Conservation (phyloP, 1,140 invertebrate genomes). For the Micrasema longulum region DNA sequence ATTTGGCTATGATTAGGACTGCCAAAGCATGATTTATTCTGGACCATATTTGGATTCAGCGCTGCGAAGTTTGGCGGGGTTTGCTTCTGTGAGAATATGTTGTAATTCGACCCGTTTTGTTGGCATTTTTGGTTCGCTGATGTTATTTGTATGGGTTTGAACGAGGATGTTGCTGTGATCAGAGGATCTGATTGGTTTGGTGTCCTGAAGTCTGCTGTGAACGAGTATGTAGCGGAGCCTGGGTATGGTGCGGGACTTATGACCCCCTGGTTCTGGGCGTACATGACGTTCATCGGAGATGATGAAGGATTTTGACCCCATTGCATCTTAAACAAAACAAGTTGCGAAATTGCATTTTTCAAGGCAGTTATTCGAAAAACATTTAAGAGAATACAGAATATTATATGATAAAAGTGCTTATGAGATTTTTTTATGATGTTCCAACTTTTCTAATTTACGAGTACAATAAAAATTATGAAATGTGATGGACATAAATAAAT, state of each 20-base stretch:
- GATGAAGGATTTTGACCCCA: constrained; percentile 73
- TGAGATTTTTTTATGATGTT: too few relatives aligned
- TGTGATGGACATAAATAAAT: too few relatives aligned
- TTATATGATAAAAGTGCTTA: too few relatives aligned
- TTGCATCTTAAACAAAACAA: constrained; percentile 68
- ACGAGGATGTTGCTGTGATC: constrained; percentile 65
- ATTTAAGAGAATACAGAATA: too few relatives aligned
- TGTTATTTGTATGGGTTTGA: constrained; percentile 61
- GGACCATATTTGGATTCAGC: constrained; percentile 26
- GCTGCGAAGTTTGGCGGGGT: constrained; percentile 30
- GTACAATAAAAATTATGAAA: too few relatives aligned
- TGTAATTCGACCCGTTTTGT: constrained; percentile 47
- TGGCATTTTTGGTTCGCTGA: constrained; percentile 39
- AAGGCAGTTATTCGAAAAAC: too few relatives aligned
- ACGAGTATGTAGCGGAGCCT: constrained; percentile 77
- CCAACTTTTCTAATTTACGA: too few relatives aligned
- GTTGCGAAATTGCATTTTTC: too few relatives aligned
- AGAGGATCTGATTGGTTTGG: constrained; percentile 67
- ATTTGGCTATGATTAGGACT: constrained; percentile 43
- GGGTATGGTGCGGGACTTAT: constrained; percentile 73
- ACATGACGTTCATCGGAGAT: constrained; percentile 70
- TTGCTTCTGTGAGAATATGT: constrained; percentile 59
- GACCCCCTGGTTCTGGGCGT: constrained; percentile 70
- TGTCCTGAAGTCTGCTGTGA: constrained; percentile 81
- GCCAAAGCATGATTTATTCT: constrained; percentile 40